Evolutionary conservation across 2,113 vertebrate genomes (phyloP).

Genomic region (Bombycilla garrulus): DNA sequence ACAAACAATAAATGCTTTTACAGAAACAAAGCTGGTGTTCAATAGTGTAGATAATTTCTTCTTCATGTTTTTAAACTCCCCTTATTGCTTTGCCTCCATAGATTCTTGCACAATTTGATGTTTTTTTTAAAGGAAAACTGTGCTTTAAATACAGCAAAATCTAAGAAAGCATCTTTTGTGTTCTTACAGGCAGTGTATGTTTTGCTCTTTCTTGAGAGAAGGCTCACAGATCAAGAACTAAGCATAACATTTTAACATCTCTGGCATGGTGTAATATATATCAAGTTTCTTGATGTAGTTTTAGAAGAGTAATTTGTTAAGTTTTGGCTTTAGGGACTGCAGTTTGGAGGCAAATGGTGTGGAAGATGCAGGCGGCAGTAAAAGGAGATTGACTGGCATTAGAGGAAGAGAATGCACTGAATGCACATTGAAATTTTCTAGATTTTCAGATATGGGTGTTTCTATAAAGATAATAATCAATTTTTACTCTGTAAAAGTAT

Average conservation of each 20-base stretch:
- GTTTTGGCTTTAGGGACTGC: not conserved
- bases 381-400: not conserved
- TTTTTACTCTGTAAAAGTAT: slow-evolving; percentile 23
- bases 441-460: not conserved
- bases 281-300: not conserved
- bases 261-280: not conserved
- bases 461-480: not conserved
- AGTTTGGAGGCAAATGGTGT: not conserved
- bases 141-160: not conserved
- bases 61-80: not conserved
- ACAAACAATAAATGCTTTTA: not conserved
- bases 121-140: not conserved
- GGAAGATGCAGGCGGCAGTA: not conserved
- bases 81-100: not conserved
- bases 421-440: not conserved
- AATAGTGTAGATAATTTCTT: not conserved
- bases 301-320: not conserved
- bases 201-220: not conserved
- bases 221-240: not conserved
- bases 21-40: not conserved
- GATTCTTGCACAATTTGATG: not conserved
- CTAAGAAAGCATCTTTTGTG: not conserved
- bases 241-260: not conserved
- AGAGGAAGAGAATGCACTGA: not conserved
- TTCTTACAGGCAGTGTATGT: not conserved